These are phyloP conservation scores for Hedychridium roseum DNA, from an alignment of 2,888 invertebrate species.

Conservation along the genomic window DNA sequence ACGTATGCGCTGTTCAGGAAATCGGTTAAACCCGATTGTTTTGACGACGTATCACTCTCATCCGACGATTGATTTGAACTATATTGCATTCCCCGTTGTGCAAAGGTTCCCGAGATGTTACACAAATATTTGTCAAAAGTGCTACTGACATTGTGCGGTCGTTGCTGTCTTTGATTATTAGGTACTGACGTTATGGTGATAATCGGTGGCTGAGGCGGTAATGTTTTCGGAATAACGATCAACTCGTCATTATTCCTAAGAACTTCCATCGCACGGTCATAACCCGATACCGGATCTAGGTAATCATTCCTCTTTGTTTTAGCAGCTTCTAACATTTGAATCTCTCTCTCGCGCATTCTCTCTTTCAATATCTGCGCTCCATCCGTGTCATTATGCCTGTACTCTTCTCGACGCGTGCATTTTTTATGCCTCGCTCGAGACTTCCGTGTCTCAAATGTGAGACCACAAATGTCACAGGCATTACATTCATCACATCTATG, in stretches of 20 bases:
- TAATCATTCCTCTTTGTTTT: conserved; percentile 48
- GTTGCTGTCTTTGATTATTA: conserved; percentile 9
- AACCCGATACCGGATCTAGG: conserved; percentile 44
- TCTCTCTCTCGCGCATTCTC: conserved; percentile 54
- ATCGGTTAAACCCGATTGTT: conserved; percentile 15
- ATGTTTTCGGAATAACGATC: conserved; percentile 51
- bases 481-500: conserved; percentile 33
- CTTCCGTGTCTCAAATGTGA: conserved; percentile 42
- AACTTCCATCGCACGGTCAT: conserved; percentile 46
- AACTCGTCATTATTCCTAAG: conserved; percentile 54
- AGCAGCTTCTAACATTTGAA: conserved; percentile 49
- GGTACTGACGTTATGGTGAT: conserved; percentile 32
- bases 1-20: conserved; percentile 1
- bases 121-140: conserved; percentile 34
- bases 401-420: conserved; percentile 47
- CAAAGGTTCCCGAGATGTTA: conserved; percentile 38
- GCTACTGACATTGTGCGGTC: conserved; percentile 26
- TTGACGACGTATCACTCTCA: conserved; percentile 9
- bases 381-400: conserved; percentile 50
- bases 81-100: conserved; percentile 35
- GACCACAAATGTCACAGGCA: conserved; percentile 54
- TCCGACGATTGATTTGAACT: conserved; percentile 18
- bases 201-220: conserved; percentile 24
- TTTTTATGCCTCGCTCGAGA: conserved; percentile 48
- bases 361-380: conserved; percentile 46